Evolutionary conservation across 2,113 vertebrate genomes (phyloP).

Genomic region (Oryzias curvinotus): DNA sequence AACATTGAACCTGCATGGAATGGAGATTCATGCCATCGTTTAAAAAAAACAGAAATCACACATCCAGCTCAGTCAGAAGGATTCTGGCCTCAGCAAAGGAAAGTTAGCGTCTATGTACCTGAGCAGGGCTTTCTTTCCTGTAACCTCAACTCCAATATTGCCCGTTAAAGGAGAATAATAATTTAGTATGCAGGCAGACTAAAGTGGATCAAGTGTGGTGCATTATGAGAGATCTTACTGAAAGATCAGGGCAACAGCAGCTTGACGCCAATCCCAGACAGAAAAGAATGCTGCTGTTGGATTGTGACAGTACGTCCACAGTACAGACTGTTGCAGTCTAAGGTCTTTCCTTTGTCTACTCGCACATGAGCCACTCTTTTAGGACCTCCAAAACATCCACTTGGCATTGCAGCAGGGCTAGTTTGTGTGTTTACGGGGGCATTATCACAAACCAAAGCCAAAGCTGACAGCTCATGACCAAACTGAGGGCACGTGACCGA

Average conservation of each 20-base stretch:
- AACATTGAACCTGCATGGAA: slow-evolving; percentile 26
- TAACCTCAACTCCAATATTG: slow-evolving; percentile 18
- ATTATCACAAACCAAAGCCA: background rate
- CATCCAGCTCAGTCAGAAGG: slow-evolving; percentile 16
- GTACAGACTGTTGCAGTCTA: slow-evolving; percentile 6
- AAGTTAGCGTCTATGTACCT: slow-evolving; percentile 38
- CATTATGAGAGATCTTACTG: background rate
- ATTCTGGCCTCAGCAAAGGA: slow-evolving; percentile 45
- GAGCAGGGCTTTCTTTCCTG: slow-evolving; percentile 22
- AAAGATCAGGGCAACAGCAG: slow-evolving; percentile 38
- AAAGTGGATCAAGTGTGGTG: background rate
- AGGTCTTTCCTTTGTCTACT: slow-evolving; percentile 9
- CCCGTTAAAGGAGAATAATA: slow-evolving; percentile 17
- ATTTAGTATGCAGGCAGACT: slow-evolving; percentile 8
- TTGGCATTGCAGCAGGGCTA: background rate
- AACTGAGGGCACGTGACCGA: slow-evolving; percentile 4
- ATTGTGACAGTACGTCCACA: slow-evolving; percentile 4
- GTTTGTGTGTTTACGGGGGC: background rate
- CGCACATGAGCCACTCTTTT: too few relatives aligned
- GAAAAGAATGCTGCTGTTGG: slow-evolving; percentile 30
- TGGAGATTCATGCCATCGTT: slow-evolving; percentile 23
- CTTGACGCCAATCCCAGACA: slow-evolving; percentile 56
- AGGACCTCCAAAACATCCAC: too few relatives aligned
- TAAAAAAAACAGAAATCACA: slow-evolving; percentile 30
- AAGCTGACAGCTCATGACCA: background rate